phyloP scores from a whole-genome alignment of 1,140 invertebrate species.

The Drosophila ficusphila region DNA sequence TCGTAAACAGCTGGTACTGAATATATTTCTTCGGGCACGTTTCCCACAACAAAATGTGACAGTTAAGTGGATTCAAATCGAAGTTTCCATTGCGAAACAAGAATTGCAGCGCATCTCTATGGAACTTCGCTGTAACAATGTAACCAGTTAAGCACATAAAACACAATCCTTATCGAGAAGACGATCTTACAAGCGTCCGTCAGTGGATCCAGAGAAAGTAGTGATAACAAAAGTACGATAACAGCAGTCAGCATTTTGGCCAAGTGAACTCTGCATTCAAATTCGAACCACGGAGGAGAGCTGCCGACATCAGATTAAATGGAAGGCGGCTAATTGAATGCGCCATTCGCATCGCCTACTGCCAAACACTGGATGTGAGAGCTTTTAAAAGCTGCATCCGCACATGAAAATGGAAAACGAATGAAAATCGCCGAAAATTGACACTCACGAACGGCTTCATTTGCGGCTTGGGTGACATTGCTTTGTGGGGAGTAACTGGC shows the following conservation, averaged over 20 bases:
- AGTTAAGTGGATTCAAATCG: conserved; percentile 73
- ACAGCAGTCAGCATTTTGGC: conserved; percentile 27
- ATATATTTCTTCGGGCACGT: conserved; percentile 64
- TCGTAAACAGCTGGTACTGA: conserved; percentile 60
- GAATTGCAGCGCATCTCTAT: conserved; percentile 54
- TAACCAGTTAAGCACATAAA: conserved; percentile 17
- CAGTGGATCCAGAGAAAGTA: conserved; percentile 57
- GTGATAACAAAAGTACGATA: conserved; percentile 24
- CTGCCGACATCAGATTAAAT: conserved; percentile 35
- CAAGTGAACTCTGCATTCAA: conserved; percentile 22
- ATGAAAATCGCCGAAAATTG: conserved; percentile 41
- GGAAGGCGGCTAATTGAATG: conserved; percentile 65
- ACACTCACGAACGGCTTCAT: conserved; percentile 36
- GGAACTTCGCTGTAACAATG: conserved; percentile 46
- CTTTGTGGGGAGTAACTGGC: conserved; percentile 31
- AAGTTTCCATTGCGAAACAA: conserved; percentile 72
- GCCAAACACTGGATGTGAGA: conserved; percentile 22
- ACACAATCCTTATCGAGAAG: conserved; percentile 19
- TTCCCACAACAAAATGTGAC: conserved; percentile 55
- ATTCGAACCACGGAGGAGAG: conserved; percentile 22
- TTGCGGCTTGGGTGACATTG: conserved; percentile 67
- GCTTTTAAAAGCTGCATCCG: conserved; percentile 46
- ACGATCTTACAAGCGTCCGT: conserved; percentile 53
- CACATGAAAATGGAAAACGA: conserved; percentile 44
- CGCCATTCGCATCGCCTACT: conserved; percentile 46